Base-by-base conservation (phyloP, 2,888 invertebrate genomes). In the Glyphotaelius pellucidus region DNA sequence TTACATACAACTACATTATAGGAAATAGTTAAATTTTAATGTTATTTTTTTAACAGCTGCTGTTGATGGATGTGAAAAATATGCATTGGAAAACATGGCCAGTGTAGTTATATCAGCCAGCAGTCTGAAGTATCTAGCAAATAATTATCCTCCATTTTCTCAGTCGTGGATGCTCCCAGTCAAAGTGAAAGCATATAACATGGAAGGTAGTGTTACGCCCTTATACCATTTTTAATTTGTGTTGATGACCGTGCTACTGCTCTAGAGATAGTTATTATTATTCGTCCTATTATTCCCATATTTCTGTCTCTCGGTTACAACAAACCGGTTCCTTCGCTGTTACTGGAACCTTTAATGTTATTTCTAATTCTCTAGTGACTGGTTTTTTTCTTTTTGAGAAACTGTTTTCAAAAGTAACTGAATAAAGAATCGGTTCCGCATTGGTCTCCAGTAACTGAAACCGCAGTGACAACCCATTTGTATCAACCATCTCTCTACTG, bases 111-210 rank as follows among this genome's bases (percentile, higher is more conserved):
- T 93, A 79, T 93, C 93, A n/a, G 89, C 90, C 7, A 92, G 80
- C 47, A 90, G 92, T 32, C 83, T 93, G 12, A 90, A 92, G 90
- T 88, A 79, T 9, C 38, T 93, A 0, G 92, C 92, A 25, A 89
- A 93, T 86, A 93, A 92, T 85, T 81, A 90, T 19, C 84, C 91
- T 42, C 92, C 92, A n/a, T 93, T 42, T 67, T 25, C 80, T 25
- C 83, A 90, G 83, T 67, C 88, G n/a, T 93, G 93, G 93, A 83
- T 92, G 86, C 83, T 93, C 79, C 93, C 93, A 7, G 38, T 93
- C 47, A 86, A 79, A 15, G 89, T 93, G 11, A 92, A 92, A 91
- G 89, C 89, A 31, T 92, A 93, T 86, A 81, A 90, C 67, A 30
- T 90, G 12, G 91, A 52, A 81, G 92, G 93, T 93, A 87, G 80